These are phyloP conservation scores for Pemphredon lugubris DNA, from an alignment of 2,888 invertebrate genomes.

Conservation along the genomic window DNA sequence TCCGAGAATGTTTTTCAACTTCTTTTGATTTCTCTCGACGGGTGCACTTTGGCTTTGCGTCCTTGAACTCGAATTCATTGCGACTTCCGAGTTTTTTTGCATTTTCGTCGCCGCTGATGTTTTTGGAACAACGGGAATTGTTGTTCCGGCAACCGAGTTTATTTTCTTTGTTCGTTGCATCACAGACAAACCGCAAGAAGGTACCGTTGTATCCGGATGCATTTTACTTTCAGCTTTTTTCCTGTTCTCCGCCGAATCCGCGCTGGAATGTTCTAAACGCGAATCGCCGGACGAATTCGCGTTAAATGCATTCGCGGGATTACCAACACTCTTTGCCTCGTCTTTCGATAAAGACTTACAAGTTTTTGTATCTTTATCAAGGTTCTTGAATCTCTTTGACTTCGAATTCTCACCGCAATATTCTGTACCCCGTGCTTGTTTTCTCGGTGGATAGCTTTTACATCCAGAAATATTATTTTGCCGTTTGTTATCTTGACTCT, in stretches of 20 bases:
- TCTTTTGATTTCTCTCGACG: too few species aligned
- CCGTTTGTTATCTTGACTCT: neutral
- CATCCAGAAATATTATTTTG: neutral
- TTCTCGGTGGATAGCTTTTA: neutral
- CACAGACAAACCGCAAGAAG: too few species aligned
- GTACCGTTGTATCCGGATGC: too few species aligned
- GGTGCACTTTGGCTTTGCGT: neutral
- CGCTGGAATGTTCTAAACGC: neutral
- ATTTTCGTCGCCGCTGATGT: too few species aligned
- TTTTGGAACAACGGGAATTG: too few species aligned
- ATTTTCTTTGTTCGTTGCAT: too few species aligned
- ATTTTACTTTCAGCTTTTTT: neutral
- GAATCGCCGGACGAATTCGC: neutral
- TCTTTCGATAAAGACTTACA: neutral
- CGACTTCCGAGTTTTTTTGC: too few species aligned
- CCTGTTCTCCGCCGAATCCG: neutral
- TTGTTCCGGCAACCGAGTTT: too few species aligned
- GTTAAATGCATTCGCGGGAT: neutral
- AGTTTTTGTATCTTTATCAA: neutral
- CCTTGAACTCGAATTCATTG: too few species aligned
- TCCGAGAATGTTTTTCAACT: neutral
- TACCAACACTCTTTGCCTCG: neutral
- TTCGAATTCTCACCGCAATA: neutral
- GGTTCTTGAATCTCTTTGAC: neutral
- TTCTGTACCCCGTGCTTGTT: neutral